Conservation (phyloP, 1,140 invertebrate genomes). For the Ganaspis sp. region DNA sequence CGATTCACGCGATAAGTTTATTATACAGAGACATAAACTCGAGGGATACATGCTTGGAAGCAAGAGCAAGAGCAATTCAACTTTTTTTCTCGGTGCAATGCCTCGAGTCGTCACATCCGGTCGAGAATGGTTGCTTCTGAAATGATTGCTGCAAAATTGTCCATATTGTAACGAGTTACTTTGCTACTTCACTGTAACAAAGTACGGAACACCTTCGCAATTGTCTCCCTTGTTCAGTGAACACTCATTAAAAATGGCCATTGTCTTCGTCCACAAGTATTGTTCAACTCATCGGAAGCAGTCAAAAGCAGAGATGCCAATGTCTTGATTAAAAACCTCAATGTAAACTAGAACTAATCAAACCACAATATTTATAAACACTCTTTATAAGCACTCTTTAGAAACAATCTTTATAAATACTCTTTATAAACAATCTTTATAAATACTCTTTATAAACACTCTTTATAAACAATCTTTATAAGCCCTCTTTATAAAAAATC, state of each 20-base stretch:
- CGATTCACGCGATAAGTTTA: constrained; percentile 30
- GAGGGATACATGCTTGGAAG: background rate
- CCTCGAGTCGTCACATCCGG: constrained; percentile 18
- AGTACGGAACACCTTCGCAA: background rate
- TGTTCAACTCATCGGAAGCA: background rate
- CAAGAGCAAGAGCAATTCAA: background rate
- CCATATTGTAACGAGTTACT: constrained; percentile 19
- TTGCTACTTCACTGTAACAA: constrained; percentile 17
- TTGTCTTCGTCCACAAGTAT: constrained; percentile 10
- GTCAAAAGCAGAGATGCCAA: background rate
- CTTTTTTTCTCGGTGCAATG: background rate
- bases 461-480: too few species aligned
- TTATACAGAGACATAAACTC: constrained; percentile 14
- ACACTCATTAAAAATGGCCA: constrained; percentile 12
- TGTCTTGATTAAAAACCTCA: background rate
- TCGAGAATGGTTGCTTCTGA: background rate
- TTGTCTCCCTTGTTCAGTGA: constrained; percentile 8
- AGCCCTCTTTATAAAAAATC: too few species aligned
- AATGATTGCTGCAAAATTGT: constrained; percentile 21
- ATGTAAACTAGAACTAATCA: too few species aligned
- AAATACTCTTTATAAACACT: too few species aligned
- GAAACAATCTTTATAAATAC: too few species aligned
- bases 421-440: too few species aligned
- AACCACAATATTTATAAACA: too few species aligned
- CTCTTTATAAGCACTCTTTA: too few species aligned